phyloP scores from a whole-genome alignment of 2,113 vertebrate species.

The Pseudonaja textilis region DNA sequence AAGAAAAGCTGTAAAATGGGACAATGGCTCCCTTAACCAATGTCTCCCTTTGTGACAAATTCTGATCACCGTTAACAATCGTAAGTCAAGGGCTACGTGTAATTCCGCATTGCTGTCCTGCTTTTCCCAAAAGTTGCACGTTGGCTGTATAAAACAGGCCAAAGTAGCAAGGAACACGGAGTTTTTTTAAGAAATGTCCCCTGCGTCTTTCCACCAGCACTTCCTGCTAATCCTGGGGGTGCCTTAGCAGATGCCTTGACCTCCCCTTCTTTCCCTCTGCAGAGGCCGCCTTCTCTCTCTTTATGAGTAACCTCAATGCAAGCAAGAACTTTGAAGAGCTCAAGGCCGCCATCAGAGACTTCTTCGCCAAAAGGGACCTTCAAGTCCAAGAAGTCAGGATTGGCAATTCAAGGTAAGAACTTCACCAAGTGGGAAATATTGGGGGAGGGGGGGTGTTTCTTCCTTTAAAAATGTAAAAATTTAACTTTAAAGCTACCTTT shows the following conservation, averaged over 20 bases:
- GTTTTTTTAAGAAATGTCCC: neutral
- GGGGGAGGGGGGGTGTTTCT: neutral
- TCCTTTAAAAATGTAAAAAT: neutral
- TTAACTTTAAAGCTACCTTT: neutral
- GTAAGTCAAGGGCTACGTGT: neutral
- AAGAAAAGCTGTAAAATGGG: neutral
- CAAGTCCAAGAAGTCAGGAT: slow-evolving; percentile 83
- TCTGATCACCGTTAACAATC: neutral
- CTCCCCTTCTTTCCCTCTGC: neutral
- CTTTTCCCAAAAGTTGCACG: neutral
- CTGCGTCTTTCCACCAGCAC: neutral
- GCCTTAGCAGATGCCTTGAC: fast-evolving
- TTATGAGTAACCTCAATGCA: slow-evolving; percentile 81
- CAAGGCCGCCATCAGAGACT: slow-evolving; percentile 77
- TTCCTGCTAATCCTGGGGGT: neutral
- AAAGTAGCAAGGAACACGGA: too few species aligned
- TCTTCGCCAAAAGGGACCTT: slow-evolving; percentile 87
- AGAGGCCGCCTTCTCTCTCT: slow-evolving; percentile 77
- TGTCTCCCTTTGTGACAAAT: neutral
- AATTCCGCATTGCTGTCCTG: neutral
- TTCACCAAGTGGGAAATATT: neutral
- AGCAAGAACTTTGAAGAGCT: slow-evolving; percentile 85
- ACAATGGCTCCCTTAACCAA: neutral
- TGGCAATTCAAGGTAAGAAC: slow-evolving; percentile 81
- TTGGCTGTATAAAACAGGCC: neutral